Conservation (phyloP, 2,113 vertebrate species). For the Vicugna pacos region DNA sequence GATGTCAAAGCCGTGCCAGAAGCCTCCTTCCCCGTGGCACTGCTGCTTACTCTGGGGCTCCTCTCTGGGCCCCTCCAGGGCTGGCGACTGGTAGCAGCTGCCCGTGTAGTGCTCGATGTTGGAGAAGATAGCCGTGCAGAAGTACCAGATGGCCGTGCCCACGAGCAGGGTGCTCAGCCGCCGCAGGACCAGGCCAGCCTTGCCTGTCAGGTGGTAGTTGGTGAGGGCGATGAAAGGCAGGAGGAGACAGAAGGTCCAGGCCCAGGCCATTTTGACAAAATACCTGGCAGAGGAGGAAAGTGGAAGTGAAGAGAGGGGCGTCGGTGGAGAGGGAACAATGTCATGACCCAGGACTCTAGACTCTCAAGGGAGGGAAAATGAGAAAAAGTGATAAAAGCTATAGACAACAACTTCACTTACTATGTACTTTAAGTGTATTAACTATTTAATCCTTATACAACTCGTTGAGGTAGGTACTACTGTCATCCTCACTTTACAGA, state of each 20-base stretch:
- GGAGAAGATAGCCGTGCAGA: conserved; percentile 91
- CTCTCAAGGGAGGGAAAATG: background rate
- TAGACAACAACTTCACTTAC: background rate
- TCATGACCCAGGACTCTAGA: background rate
- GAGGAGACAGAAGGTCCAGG: conserved; percentile 94
- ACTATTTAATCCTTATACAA: background rate
- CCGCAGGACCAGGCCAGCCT: conserved; percentile 81
- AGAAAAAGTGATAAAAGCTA: background rate
- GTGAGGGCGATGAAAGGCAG: conserved; percentile 94
- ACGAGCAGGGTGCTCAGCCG: conserved; percentile 90
- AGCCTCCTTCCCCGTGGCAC: conserved; percentile 89
- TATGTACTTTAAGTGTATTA: background rate
- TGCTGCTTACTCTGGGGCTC: conserved; percentile 85
- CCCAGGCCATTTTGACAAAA: conserved; percentile 98
- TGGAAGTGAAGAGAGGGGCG: conserved; percentile 13
- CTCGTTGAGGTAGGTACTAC: background rate
- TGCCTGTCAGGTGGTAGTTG: conserved; percentile 87
- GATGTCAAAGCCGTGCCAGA: conserved; percentile 95
- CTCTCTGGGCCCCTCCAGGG: conserved; percentile 6
- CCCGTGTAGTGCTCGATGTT: conserved; percentile 92
- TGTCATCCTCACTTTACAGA: background rate
- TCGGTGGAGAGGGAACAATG: background rate
- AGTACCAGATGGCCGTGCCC: conserved; percentile 93
- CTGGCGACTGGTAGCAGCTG: conserved; percentile 84
- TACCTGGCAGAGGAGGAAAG: conserved; percentile 89